phyloP scores from a whole-genome alignment of 2,797 vertebrate genomes.

The Rhodeus uyekii region DNA sequence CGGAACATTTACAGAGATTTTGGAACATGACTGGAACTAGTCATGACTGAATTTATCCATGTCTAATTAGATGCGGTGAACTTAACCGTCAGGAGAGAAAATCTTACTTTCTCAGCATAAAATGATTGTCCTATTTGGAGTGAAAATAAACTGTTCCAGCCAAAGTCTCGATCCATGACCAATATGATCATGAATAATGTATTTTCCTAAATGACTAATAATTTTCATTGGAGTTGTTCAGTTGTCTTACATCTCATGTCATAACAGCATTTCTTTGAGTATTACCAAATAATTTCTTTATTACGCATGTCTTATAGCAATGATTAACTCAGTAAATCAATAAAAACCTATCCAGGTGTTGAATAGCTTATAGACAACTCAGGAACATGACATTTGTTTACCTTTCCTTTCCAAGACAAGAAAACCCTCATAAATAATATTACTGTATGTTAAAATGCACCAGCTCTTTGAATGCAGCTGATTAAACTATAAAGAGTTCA shows the following conservation, averaged over 20 bases:
- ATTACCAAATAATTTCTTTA: conserved; percentile 1
- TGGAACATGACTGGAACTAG: not conserved
- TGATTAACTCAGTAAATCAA: not conserved
- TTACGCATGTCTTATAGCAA: not conserved
- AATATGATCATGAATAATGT: conserved; percentile 42
- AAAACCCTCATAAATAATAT: no score
- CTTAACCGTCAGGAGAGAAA: not conserved
- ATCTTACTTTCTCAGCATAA: conserved; percentile 26
- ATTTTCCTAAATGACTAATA: conserved; percentile 54
- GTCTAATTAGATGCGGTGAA: not conserved
- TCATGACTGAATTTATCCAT: conserved; percentile 6
- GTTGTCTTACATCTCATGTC: not conserved
- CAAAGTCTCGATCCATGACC: conserved; percentile 45
- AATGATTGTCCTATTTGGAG: conserved; percentile 46
- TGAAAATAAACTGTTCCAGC: conserved; percentile 17
- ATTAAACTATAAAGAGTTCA: not conserved
- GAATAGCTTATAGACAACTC: not conserved
- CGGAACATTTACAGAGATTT: not conserved
- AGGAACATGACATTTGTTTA: not conserved
- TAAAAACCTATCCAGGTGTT: not conserved
- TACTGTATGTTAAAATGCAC: not conserved
- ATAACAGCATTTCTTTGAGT: not conserved
- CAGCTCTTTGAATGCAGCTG: not conserved
- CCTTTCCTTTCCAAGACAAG: not conserved
- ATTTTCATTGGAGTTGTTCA: not conserved